Conservation (phyloP, 64 coral and sea anemone species). For the Catalaphyllia jardinei region DNA sequence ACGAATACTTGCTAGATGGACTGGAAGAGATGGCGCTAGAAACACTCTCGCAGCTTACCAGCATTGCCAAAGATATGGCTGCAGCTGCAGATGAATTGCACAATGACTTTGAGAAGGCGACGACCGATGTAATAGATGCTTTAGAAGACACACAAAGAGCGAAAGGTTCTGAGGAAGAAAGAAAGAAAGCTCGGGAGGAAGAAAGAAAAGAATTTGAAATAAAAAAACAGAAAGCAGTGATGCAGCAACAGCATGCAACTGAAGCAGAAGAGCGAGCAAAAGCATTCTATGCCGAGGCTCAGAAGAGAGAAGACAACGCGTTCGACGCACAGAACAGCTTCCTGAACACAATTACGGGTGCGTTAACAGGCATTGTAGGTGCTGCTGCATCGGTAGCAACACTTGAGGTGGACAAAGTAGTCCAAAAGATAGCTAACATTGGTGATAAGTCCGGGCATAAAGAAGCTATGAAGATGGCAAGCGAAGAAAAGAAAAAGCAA, state of each 20-base stretch:
- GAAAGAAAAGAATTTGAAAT: slow-evolving; percentile 48
- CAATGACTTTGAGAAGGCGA: slow-evolving; percentile 45
- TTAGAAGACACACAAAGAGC: slow-evolving; percentile 61
- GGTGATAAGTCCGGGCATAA: slow-evolving; percentile 14
- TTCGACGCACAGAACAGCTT: slow-evolving; percentile 42
- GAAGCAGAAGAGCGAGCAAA: slow-evolving; percentile 43
- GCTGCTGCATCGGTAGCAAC: background rate
- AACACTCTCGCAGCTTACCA: slow-evolving; percentile 30
- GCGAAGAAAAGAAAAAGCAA: slow-evolving; percentile 62
- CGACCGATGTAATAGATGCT: slow-evolving; percentile 37
- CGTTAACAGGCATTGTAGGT: background rate
- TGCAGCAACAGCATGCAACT: slow-evolving; percentile 22
- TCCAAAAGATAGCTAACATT: background rate
- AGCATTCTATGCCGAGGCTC: slow-evolving; percentile 26
- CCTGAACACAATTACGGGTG: background rate
- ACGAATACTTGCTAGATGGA: slow-evolving; percentile 61
- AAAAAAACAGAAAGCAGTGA: slow-evolving; percentile 16
- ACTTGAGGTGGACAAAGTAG: background rate
- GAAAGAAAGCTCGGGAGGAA: slow-evolving; percentile 36
- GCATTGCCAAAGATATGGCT: slow-evolving; percentile 33
- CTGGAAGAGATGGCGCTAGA: slow-evolving; percentile 69
- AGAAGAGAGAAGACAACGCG: slow-evolving; percentile 55
- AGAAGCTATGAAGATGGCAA: slow-evolving; percentile 61
- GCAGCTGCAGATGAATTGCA: slow-evolving; percentile 46
- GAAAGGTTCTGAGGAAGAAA: slow-evolving; percentile 20